These are phyloP conservation scores for Steinernema scapterisci DNA, from an alignment of 2,888 invertebrate genomes.

Conservation along the genomic window DNA sequence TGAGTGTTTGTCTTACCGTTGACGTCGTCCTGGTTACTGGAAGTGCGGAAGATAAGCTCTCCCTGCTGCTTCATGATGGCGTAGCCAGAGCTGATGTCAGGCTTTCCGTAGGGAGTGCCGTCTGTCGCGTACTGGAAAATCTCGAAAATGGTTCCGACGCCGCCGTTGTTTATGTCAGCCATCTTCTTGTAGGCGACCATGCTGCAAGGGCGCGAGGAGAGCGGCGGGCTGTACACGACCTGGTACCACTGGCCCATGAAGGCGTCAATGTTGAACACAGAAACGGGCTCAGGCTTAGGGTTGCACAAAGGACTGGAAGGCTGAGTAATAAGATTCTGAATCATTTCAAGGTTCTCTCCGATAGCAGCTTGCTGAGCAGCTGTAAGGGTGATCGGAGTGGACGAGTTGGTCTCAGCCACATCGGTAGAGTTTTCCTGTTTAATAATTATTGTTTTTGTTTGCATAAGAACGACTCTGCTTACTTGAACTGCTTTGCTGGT, in stretches of 20 bases:
- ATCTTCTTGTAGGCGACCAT: conserved; percentile 68
- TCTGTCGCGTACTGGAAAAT: conserved; percentile 68
- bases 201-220: conserved; percentile 65
- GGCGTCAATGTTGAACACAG: conserved; percentile 61
- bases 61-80: conserved; percentile 66
- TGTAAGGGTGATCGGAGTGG: conserved; percentile 49
- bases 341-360: conserved; percentile 66
- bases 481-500: conserved; percentile 61
- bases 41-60: conserved; percentile 67
- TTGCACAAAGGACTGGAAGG: conserved; percentile 66
- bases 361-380: conserved; percentile 63
- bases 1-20: conserved; percentile 57
- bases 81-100: conserved; percentile 66
- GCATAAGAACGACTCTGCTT: not conserved
- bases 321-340: conserved; percentile 67
- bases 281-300: conserved; percentile 65
- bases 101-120: conserved; percentile 67
- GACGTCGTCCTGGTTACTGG: conserved; percentile 66
- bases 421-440: conserved; percentile 48
- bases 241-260: conserved; percentile 67
- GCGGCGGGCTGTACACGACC: conserved; percentile 66
- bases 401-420: conserved; percentile 34
- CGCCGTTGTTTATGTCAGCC: conserved; percentile 62
- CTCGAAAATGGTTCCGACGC: conserved; percentile 61
- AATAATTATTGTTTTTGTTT: conserved; percentile 32